Base-by-base conservation (phyloP, 1,140 invertebrate species). In the Rhyzopertha dominica region DNA sequence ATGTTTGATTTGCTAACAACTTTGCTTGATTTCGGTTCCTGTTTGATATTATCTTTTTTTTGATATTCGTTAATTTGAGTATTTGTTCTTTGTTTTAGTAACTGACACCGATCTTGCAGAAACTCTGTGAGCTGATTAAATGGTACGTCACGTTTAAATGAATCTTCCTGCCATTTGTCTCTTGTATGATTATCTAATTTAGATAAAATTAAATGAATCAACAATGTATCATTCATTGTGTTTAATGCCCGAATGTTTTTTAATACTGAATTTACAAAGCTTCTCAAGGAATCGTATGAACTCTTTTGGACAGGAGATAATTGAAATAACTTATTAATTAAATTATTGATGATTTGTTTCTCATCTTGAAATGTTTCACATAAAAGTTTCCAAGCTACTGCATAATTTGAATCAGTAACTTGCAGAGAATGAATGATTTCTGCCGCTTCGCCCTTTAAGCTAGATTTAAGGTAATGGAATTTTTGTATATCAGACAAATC, bases 341-440 rank as follows among this genome's bases (percentile, higher is more conserved):
- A 51, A 29, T 43, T 55, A n/a, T 60, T 46, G 8, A 59, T 32
- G 0, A 64, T 51, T 10, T 62, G 42, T 5, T 51, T 23, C 13
- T 43, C 42, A 23, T 63, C 61, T 22, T 61, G 41, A 29, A 54
- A 65, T 2, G 58, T 43, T 12, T 58, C 43, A 10, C 42, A n/a
- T 4, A 67, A 22, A 5, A 56, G 25, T 5, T 51, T 40, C 62
- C 57, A 64, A 8, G 61, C 59, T 12, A 56, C 35, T 0, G 32
- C n/a, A 49, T 60, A 68, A 53, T 66, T 65, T 5, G 30, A 20
- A 2, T 48, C 47, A 0, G 55, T 45, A 18, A 54, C 47, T 25
- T 54, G 51, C 13, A 64, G 20, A 7, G 51, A 47, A 1, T 46
- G 30, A 10, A 62, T 53, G 10, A 56, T 45, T 31, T 48, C 41